These are phyloP conservation scores for Dasyurus viverrinus DNA, from an alignment of 2,113 vertebrate genomes.

Conservation along the genomic window DNA sequence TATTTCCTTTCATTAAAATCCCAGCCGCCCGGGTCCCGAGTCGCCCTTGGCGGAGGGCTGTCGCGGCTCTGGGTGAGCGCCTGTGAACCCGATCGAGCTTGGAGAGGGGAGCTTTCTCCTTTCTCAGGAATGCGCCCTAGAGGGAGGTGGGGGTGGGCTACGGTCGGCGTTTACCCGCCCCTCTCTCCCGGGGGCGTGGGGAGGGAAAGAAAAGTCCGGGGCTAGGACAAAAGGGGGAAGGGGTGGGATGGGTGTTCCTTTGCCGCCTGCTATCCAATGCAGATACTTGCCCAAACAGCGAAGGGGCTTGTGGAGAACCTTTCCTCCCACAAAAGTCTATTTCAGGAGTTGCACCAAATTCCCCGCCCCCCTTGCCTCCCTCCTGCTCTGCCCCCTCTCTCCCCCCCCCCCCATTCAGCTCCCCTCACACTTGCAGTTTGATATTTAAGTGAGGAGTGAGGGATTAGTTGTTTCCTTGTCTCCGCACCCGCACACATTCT, in stretches of 20 bases:
- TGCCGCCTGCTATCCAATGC: background rate
- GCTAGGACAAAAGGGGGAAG: background rate
- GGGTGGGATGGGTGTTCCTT: background rate
- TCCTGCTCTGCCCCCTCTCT: background rate
- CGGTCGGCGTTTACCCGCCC: background rate
- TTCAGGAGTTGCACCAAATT: background rate
- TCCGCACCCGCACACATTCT: background rate
- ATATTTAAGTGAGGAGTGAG: background rate
- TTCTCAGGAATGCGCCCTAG: background rate
- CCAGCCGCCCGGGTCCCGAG: background rate
- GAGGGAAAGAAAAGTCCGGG: background rate
- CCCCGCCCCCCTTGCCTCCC: background rate
- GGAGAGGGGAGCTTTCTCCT: background rate
- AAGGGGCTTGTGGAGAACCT: background rate
- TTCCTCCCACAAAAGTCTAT: background rate
- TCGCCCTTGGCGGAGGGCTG: background rate
- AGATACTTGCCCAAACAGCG: background rate
- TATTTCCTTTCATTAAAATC: slow-evolving; percentile 6
- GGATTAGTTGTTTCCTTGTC: background rate
- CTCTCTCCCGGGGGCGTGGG: background rate
- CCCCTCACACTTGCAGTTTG: background rate
- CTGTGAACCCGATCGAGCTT: background rate
- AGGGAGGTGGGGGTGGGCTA: background rate
- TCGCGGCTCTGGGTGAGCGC: background rate
- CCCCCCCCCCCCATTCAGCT: background rate